Base-by-base conservation (phyloP, 2,113 vertebrate genomes). In the Chaetops frenatus region DNA sequence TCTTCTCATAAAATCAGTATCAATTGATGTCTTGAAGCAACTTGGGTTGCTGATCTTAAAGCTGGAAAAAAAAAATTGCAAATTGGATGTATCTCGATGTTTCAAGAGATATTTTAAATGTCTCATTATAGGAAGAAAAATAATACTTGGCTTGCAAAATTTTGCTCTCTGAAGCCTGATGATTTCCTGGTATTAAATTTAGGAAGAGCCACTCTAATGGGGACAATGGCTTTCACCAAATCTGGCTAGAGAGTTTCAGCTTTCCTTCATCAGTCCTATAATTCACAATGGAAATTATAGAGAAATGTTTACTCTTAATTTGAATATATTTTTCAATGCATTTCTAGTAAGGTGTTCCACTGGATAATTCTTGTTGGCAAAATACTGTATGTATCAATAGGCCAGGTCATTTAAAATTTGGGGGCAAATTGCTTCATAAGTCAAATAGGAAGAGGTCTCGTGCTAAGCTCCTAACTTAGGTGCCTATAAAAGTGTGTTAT, bases 401-500 rank as follows among this genome's bases (percentile, higher is more conserved):
- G 31, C 18, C 56, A 16, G 8, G 3, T 22, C 15, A 64, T 73
- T 5, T 45, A 23, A 71, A 60, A 71, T 81, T 36, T 61, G 25
- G 15, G 8, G 45, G 33, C 25, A 61, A 77, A 66, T 10, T 57
- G 36, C 7, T 57, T 51, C 5, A 10, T 61, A 65, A 61, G 3
- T 76, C 5, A 38, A 21, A 42, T 5, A 17, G 20, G 44, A 82
- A 44, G 25, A 66, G 3, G 4, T 71, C 13, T 44, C 3, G 10
- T 2, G 0, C 3, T 25, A n/a, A 28, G 4, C 38, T 67, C 20
- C 9, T 50, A 20, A 42, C 3, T 62, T 51, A 62, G 11, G 15
- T 72, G 11, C 2, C 2, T 58, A 7, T 31, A 69, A 58, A 2
- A 77, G 8, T 1, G 0, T 9, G 4, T 65, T 50, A 7, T 69